phyloP scores from a whole-genome alignment of 2,113 vertebrate species.

The Apteryx owenii region DNA sequence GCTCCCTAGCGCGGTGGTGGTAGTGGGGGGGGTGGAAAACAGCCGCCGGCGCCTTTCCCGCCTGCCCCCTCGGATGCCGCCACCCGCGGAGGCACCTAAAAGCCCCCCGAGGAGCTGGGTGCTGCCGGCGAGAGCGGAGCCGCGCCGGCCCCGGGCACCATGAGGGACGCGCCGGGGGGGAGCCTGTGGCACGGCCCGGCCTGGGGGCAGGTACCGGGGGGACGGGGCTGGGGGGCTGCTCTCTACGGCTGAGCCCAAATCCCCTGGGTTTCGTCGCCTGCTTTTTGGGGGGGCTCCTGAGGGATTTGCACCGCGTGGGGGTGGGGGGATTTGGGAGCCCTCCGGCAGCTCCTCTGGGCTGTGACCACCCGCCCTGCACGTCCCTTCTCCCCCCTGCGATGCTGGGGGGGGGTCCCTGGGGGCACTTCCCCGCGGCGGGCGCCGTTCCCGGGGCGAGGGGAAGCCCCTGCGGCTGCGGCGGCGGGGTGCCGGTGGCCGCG shows the following conservation, averaged over 20 bases:
- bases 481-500: not conserved
- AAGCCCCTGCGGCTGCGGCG: not conserved
- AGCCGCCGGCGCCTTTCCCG: not conserved
- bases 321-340: not conserved
- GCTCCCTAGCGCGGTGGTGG: not conserved
- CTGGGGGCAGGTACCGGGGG: not conserved
- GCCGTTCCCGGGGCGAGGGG: not conserved
- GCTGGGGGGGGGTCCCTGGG: not conserved
- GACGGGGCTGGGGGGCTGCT: not conserved
- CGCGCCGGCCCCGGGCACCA: not conserved
- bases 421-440: not conserved
- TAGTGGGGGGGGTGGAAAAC: conserved; percentile 9
- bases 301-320: not conserved
- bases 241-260: not conserved
- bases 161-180: not conserved
- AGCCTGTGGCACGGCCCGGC: not conserved
- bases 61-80: not conserved
- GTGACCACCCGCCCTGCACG: not conserved
- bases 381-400: not conserved
- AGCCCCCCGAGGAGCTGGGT: not conserved
- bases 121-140: not conserved
- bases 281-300: too few species aligned
- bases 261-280: too few species aligned
- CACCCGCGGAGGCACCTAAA: not conserved
- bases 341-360: not conserved